A percentile compares a stretch with the other conserved stretches of the same genome.
phyloP scores from a whole-genome alignment of 2,888 invertebrate species.

The Drosophila affinis region DNA sequence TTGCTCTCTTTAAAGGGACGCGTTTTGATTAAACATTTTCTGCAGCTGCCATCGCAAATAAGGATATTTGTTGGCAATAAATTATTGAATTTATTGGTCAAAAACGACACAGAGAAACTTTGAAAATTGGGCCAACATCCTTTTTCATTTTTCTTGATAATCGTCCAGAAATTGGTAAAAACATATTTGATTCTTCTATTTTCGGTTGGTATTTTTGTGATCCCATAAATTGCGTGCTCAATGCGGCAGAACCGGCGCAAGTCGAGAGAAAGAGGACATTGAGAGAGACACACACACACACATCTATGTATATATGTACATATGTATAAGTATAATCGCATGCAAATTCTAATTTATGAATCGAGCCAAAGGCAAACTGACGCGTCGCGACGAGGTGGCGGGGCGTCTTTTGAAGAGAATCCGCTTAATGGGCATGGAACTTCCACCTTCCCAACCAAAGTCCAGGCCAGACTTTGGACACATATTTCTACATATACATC shows the following conservation, averaged over 20 bases:
- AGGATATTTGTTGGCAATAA: slow-evolving; percentile 57
- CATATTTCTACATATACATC: no score
- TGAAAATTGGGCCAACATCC: slow-evolving; percentile 39
- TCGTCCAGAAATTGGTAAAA: slow-evolving; percentile 75
- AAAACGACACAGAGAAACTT: slow-evolving; percentile 28
- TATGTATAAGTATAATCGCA: slow-evolving; percentile 24
- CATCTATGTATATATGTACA: not conserved
- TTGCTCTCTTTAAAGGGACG: slow-evolving; percentile 43
- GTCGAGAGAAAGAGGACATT: not conserved
- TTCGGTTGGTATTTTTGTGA: slow-evolving; percentile 40
- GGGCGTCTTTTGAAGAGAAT: no score
- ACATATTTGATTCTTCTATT: slow-evolving; percentile 58
- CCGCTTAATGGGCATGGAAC: not conserved
- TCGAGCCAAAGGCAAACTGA: slow-evolving; percentile 17
- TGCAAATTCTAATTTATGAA: slow-evolving; percentile 67
- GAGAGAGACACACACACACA: not conserved
- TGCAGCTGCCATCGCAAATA: slow-evolving; percentile 67
- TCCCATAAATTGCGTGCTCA: slow-evolving; percentile 70
- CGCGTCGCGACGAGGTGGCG: not conserved
- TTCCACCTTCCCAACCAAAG: not conserved
- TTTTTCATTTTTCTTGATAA: slow-evolving; percentile 57
- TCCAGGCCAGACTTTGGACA: no score
- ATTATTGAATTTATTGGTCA: slow-evolving; percentile 71
- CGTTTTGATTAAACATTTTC: slow-evolving; percentile 68
- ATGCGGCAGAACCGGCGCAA: slow-evolving; percentile 67